These are phyloP conservation scores for Ailuropoda melanoleuca DNA, from an alignment of 2,113 vertebrate genomes.

Conservation along the genomic window DNA sequence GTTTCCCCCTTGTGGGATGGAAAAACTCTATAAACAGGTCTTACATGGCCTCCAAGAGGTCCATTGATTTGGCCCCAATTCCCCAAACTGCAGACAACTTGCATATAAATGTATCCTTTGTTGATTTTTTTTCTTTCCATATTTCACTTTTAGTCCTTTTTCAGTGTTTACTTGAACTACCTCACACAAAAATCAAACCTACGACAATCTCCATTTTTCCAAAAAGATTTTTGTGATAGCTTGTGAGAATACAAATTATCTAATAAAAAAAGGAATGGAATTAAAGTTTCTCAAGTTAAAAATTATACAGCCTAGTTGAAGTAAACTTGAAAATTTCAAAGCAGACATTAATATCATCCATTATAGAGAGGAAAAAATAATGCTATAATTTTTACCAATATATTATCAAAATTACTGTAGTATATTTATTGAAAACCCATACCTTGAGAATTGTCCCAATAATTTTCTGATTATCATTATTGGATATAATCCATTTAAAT, in stretches of 20 bases:
- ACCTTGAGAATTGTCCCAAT: background rate
- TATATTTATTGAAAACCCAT: background rate
- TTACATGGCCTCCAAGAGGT: background rate
- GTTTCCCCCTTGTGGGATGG: fast-evolving
- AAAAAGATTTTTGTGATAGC: background rate
- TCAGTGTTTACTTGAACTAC: background rate
- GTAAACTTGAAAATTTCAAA: background rate
- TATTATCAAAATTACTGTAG: background rate
- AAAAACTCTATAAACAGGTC: background rate
- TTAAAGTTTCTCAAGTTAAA: background rate
- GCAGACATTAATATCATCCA: background rate
- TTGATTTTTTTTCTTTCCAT: background rate
- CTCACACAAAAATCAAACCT: background rate
- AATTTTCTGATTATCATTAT: background rate
- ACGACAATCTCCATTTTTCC: background rate
- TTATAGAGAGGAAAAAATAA: background rate
- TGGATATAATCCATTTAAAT: background rate
- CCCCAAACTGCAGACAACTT: background rate
- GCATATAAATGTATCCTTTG: background rate
- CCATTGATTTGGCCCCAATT: background rate
- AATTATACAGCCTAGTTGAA: background rate
- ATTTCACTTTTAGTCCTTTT: background rate
- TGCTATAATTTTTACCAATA: background rate
- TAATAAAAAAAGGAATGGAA: background rate
- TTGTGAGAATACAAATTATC: background rate